Evolutionary conservation across 2,888 invertebrate species (phyloP).

Genomic region (Aleiodes testaceus): DNA sequence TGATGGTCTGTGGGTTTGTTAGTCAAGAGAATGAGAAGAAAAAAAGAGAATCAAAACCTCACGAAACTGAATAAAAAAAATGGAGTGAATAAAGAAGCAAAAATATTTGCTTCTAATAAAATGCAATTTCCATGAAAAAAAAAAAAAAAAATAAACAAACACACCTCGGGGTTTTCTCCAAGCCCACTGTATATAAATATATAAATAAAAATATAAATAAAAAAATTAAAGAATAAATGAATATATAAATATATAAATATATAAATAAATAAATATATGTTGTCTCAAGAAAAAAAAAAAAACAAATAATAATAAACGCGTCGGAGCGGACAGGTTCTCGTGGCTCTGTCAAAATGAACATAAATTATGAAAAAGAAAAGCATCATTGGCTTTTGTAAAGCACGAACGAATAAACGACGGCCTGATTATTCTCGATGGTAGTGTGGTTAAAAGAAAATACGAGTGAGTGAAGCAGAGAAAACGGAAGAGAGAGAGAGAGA

Average conservation of each 20-base stretch:
- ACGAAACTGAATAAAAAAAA: neutral
- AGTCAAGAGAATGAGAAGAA: neutral
- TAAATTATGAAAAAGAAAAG: too few species aligned
- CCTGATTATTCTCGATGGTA: slow-evolving; percentile 34
- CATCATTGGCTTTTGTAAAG: slow-evolving; percentile 32
- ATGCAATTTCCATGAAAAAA: slow-evolving; percentile 21
- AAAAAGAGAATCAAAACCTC: too few species aligned
- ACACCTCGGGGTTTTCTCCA: slow-evolving; percentile 42
- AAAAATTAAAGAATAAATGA: slow-evolving; percentile 49
- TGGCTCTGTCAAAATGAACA: slow-evolving; percentile 40
- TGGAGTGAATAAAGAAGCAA: slow-evolving; percentile 4
- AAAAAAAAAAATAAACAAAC: neutral
- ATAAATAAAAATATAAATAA: slow-evolving; percentile 59
- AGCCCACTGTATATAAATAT: slow-evolving; percentile 69
- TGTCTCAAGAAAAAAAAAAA: slow-evolving; percentile 55
- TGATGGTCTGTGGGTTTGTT: slow-evolving; percentile 20
- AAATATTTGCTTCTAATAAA: slow-evolving; percentile 37
- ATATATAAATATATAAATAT: slow-evolving; percentile 36
- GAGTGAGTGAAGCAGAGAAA: slow-evolving; percentile 11
- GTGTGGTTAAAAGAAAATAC: slow-evolving; percentile 16
- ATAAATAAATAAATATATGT: slow-evolving; percentile 59
- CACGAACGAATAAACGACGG: slow-evolving; percentile 19
- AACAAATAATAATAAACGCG: slow-evolving; percentile 44
- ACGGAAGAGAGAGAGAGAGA: slow-evolving; percentile 15
- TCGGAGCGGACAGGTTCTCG: slow-evolving; percentile 61